phyloP scores from a whole-genome alignment of 2,113 vertebrate species.

The Thomomys bottae region DNA sequence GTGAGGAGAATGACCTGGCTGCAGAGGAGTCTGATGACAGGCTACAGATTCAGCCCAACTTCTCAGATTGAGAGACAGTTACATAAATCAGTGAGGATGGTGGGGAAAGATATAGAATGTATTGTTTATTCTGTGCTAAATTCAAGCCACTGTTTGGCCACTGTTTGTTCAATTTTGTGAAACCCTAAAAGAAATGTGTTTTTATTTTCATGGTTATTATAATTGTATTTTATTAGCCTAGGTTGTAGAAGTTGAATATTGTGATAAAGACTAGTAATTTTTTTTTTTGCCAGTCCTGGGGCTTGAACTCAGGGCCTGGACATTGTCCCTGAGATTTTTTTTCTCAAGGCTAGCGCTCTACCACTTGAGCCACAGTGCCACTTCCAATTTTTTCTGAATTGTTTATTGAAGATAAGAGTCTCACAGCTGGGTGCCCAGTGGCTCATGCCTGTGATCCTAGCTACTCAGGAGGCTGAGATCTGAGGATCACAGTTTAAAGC shows the following conservation, averaged over 20 bases:
- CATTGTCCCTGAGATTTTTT: too few relatives aligned
- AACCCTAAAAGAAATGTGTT: background rate
- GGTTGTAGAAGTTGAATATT: background rate
- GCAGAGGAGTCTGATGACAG: slow-evolving; percentile 87
- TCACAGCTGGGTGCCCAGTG: too few relatives aligned
- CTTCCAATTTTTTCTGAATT: too few relatives aligned
- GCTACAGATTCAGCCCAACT: slow-evolving; percentile 83
- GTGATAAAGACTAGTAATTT: slow-evolving; percentile 41
- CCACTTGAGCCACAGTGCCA: too few relatives aligned
- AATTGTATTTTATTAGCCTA: slow-evolving; percentile 52
- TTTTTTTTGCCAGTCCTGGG: slow-evolving; percentile 8
- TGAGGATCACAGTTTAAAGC: too few relatives aligned
- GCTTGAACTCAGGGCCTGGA: too few relatives aligned
- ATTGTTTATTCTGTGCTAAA: background rate
- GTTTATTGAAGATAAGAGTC: too few relatives aligned
- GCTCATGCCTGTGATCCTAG: too few relatives aligned
- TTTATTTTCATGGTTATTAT: slow-evolving; percentile 48
- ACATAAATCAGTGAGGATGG: slow-evolving; percentile 76
- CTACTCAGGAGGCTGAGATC: too few relatives aligned
- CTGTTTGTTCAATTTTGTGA: background rate
- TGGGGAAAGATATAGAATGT: background rate
- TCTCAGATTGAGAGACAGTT: slow-evolving; percentile 81
- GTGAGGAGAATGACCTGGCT: slow-evolving; percentile 89
- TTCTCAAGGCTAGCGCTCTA: too few relatives aligned
- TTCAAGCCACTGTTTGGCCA: slow-evolving; percentile 22